These are phyloP conservation scores for Tichodroma muraria DNA, from an alignment of 2,113 vertebrate genomes.

Conservation along the genomic window DNA sequence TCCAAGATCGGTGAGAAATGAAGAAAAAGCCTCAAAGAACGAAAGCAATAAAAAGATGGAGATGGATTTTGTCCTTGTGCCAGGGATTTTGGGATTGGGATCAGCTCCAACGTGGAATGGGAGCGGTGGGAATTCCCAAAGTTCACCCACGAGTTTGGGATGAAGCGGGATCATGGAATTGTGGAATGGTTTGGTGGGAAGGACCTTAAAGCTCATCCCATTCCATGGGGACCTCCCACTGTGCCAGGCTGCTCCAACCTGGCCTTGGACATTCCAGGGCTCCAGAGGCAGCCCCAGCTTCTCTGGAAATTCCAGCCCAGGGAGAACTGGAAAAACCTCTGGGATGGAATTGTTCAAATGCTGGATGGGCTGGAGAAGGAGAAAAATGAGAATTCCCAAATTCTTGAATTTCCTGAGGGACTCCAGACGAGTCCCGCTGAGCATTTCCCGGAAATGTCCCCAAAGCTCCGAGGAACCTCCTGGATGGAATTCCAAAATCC, in stretches of 20 bases:
- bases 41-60: background rate
- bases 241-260: background rate
- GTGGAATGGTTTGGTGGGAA: background rate
- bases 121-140: background rate
- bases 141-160: background rate
- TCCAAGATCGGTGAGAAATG: background rate
- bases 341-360: background rate
- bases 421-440: background rate
- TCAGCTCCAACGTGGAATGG: background rate
- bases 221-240: background rate
- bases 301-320: background rate
- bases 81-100: background rate
- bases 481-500: background rate
- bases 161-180: background rate
- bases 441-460: background rate
- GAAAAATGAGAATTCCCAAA: background rate
- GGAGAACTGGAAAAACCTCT: background rate
- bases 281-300: background rate
- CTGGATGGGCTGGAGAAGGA: background rate
- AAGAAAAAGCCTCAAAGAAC: background rate
- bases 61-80: background rate
- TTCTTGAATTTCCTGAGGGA: background rate
- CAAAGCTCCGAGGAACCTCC: background rate
- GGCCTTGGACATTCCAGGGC: background rate
- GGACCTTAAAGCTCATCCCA: background rate